A percentile compares a stretch with the other conserved stretches of the same genome.
phyloP scores from a whole-genome alignment of 2,113 vertebrate genomes.

The Jacana jacana region DNA sequence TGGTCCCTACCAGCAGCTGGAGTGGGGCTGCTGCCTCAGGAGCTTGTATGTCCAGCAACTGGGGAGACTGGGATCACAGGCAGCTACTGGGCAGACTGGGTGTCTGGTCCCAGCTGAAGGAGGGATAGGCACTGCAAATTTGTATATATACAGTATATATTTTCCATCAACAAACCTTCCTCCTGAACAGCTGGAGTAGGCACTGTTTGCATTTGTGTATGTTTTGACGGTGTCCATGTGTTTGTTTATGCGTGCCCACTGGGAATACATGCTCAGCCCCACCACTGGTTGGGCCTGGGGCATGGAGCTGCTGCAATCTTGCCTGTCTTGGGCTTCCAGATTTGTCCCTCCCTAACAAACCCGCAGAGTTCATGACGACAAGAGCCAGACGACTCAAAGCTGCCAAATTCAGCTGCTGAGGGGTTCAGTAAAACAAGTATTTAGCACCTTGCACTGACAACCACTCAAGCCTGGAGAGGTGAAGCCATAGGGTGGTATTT shows the following conservation, averaged over 20 bases:
- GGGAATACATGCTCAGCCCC: neutral
- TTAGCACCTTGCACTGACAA: neutral
- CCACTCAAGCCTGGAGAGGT: neutral
- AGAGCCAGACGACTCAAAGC: neutral
- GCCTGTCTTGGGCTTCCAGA: neutral
- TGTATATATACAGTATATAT: neutral
- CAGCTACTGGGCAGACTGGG: neutral
- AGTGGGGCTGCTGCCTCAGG: neutral
- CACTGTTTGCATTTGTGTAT: neutral
- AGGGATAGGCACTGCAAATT: neutral
- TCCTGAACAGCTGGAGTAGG: neutral
- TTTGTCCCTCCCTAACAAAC: fast-evolving
- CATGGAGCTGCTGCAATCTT: neutral
- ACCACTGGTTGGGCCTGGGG: neutral
- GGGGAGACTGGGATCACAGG: neutral
- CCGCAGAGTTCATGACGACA: neutral
- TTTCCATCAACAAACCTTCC: neutral
- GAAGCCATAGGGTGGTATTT: neutral
- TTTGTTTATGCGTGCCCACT: neutral
- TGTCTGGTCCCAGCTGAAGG: neutral
- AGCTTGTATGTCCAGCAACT: neutral
- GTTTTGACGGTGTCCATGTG: neutral
- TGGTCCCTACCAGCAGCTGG: neutral
- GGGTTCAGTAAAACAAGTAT: neutral
- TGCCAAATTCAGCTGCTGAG: neutral